These are phyloP conservation scores for Abrostola tripartita DNA, from an alignment of 2,888 invertebrate genomes.

Conservation along the genomic window DNA sequence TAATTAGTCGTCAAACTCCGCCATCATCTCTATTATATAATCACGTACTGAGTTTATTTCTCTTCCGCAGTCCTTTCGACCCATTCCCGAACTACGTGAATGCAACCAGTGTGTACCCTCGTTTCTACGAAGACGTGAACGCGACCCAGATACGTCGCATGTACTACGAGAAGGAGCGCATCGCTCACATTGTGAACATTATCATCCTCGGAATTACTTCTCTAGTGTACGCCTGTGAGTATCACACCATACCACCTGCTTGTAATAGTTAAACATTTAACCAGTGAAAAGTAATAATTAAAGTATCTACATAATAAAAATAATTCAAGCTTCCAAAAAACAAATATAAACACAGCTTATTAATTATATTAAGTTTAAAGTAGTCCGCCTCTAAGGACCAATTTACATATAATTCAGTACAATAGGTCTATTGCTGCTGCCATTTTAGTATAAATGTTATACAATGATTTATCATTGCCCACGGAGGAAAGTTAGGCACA, in stretches of 20 bases:
- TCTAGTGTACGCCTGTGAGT: constrained; percentile 88
- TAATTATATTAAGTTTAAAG: too few relatives aligned
- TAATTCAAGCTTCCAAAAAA: too few relatives aligned
- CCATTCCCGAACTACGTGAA: constrained; percentile 20
- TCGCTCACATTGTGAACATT: constrained; percentile 76
- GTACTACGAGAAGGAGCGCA: constrained; percentile 69
- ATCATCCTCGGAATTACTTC: constrained; percentile 82
- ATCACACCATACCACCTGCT: constrained; percentile 1
- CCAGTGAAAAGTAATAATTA: neutral
- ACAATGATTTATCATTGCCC: too few relatives aligned
- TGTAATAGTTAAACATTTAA: neutral
- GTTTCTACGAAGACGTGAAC: constrained; percentile 25
- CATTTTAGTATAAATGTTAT: too few relatives aligned
- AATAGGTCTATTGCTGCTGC: too few relatives aligned
- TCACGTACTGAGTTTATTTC: neutral
- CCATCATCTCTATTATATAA: neutral
- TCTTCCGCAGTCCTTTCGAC: constrained; percentile 9
- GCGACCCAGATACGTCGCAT: constrained; percentile 38
- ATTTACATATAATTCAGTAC: too few relatives aligned
- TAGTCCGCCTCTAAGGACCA: neutral
- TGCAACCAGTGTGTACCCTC: constrained; percentile 17
- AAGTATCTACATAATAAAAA: too few relatives aligned
- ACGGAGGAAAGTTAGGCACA: too few relatives aligned
- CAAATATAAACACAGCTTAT: too few relatives aligned
- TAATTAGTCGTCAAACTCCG: too few relatives aligned